A percentile compares a stretch with the other conserved stretches of the same genome.
Evolutionary conservation across 2,797 vertebrate species (phyloP).

Genomic region (Hydrophis major): DNA sequence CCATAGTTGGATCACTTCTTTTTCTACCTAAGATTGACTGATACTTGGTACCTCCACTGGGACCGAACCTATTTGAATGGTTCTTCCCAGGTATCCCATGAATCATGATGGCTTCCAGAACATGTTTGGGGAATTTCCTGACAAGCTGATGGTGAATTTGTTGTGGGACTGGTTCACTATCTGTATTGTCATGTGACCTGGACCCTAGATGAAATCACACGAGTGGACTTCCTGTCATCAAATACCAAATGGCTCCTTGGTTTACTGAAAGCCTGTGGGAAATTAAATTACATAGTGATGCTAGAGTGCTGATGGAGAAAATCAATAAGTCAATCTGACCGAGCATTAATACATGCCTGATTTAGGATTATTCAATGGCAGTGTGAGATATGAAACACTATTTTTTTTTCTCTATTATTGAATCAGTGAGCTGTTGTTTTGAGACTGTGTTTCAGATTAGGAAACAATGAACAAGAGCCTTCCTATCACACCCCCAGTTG

Average conservation of each 20-base stretch:
- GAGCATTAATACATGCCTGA: background rate
- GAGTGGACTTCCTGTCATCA: background rate
- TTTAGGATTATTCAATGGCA: background rate
- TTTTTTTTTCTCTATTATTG: background rate
- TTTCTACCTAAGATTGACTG: background rate
- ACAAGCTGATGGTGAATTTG: background rate
- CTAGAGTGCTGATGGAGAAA: background rate
- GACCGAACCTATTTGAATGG: background rate
- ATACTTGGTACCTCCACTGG: background rate
- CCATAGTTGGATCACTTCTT: background rate
- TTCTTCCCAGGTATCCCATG: background rate
- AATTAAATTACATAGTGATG: background rate
- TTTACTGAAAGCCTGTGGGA: background rate
- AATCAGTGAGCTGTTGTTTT: background rate
- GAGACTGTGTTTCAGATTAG: background rate
- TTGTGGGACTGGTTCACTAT: background rate
- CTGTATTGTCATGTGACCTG: background rate
- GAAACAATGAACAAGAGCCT: background rate
- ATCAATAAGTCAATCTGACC: background rate
- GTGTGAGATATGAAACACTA: background rate
- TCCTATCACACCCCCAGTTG: background rate
- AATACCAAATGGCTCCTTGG: background rate
- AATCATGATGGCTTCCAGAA: background rate
- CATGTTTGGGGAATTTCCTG: background rate
- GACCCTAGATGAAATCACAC: background rate